Percentiles rank a stretch among this genome's conserved stretches.
phyloP scores from a whole-genome alignment of 2,797 vertebrate genomes.

The Hippocampus kuda region DNA sequence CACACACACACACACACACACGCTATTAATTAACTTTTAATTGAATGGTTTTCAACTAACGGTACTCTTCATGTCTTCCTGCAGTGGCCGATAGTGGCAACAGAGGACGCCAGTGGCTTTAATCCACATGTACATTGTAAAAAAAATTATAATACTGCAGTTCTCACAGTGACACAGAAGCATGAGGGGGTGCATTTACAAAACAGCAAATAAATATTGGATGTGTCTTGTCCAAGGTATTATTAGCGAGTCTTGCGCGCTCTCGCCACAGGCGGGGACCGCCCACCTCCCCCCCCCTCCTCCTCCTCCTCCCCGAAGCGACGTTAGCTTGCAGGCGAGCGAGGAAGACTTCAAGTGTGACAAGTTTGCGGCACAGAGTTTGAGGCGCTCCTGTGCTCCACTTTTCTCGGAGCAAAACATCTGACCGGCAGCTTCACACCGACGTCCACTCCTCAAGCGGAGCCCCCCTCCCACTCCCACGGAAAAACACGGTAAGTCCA shows the following conservation, averaged over 20 bases:
- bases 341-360: neutral
- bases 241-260: neutral
- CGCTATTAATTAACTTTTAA: too few relatives aligned
- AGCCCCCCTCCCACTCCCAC: neutral
- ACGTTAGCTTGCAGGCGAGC: neutral
- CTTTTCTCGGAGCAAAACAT: neutral
- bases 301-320: neutral
- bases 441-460: neutral
- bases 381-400: constrained; percentile 1
- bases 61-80: neutral
- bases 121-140: neutral
- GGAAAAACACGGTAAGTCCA: neutral
- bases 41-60: too few relatives aligned
- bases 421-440: neutral
- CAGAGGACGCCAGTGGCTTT: neutral
- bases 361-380: neutral
- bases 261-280: neutral
- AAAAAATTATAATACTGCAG: neutral
- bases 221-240: neutral
- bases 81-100: neutral
- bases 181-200: neutral
- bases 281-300: neutral
- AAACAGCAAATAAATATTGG: neutral
- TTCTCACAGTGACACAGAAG: neutral
- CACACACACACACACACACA: too few relatives aligned